phyloP scores from a whole-genome alignment of 2,797 vertebrate species.

The Sebastes matsubarae region DNA sequence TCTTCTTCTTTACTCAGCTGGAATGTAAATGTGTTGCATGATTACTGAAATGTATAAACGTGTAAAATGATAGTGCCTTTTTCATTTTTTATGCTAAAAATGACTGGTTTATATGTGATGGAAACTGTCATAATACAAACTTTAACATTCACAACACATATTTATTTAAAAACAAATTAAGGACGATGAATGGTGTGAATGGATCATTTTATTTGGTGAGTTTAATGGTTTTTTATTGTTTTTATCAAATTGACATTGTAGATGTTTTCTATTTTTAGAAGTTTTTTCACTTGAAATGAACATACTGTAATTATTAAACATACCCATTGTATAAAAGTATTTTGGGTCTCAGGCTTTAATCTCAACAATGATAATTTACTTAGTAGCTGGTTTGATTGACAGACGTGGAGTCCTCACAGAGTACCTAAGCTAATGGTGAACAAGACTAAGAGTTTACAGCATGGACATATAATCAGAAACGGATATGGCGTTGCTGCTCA shows the following conservation, averaged over 20 bases:
- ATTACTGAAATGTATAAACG: slow-evolving; percentile 6
- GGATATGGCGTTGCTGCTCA: too few species aligned
- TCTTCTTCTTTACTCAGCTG: slow-evolving; percentile 4
- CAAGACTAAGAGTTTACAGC: background rate
- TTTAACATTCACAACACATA: background rate
- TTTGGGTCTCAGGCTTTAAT: background rate
- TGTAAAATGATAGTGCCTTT: background rate
- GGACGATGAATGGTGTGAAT: background rate
- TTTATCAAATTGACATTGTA: background rate
- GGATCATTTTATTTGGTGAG: background rate
- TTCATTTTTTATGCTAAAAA: background rate
- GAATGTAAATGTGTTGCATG: slow-evolving; percentile 26
- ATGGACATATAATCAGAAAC: too few species aligned
- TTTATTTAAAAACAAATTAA: slow-evolving; percentile 26
- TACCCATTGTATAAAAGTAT: background rate
- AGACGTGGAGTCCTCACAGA: background rate
- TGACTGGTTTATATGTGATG: background rate
- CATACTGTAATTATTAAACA: background rate
- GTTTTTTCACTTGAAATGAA: background rate
- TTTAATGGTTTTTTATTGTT: background rate
- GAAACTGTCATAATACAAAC: background rate
- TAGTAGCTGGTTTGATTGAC: background rate
- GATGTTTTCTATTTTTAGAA: background rate
- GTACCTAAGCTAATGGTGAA: background rate
- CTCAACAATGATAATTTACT: background rate